phyloP scores from a whole-genome alignment of 2,797 vertebrate genomes.

The Fistularia tabacaria region DNA sequence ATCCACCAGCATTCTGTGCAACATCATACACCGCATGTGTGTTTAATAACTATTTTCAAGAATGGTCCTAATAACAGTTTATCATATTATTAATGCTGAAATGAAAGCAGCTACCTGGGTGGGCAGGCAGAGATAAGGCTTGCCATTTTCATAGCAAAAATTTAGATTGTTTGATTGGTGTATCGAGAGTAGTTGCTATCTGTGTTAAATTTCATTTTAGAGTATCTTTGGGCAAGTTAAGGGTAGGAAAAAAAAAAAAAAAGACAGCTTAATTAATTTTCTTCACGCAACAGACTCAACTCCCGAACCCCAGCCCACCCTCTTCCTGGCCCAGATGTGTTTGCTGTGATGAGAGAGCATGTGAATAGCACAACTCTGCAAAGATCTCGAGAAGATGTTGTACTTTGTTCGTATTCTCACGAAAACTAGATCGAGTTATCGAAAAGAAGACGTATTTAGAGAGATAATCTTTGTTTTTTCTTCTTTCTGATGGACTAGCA shows the following conservation, averaged over 20 bases:
- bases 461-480: no score
- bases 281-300: no score
- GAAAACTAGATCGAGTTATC: no score
- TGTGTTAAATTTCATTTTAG: not conserved
- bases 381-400: no score
- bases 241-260: not conserved
- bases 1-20: constrained; percentile 28
- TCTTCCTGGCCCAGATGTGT: no score
- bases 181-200: not conserved
- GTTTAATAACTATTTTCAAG: constrained; percentile 17
- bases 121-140: constrained; percentile 18
- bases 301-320: no score
- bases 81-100: constrained; percentile 5
- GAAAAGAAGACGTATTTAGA: no score
- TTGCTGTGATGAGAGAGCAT: no score
- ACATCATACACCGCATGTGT: constrained; percentile 36
- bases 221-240: not conserved
- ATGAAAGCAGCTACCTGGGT: constrained; percentile 18
- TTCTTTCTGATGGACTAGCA: no score
- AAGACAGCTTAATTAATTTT: no score
- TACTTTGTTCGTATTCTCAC: no score
- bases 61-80: constrained; percentile 14
- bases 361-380: no score
- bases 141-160: constrained; percentile 19
- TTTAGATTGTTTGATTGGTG: constrained; percentile 7